These are phyloP conservation scores for Andrena trimmerana DNA, from an alignment of 2,888 invertebrate species.

Conservation along the genomic window DNA sequence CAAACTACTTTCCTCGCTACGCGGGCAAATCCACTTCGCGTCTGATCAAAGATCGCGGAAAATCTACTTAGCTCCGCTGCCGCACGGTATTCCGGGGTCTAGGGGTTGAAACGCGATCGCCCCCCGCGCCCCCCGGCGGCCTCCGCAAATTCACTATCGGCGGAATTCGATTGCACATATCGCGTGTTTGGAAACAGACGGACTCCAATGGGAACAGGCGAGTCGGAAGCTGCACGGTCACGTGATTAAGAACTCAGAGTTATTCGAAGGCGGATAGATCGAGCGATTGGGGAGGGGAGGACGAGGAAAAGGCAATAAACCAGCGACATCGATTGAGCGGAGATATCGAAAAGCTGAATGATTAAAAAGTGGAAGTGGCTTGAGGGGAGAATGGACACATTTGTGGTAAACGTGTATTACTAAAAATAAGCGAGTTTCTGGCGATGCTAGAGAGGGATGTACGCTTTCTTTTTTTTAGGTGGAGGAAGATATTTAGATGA, in stretches of 20 bases:
- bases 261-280: neutral
- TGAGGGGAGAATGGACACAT: conserved; percentile 6
- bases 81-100: neutral
- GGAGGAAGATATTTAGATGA: neutral
- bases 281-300: too few species aligned
- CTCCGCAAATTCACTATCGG: conserved; percentile 1
- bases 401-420: neutral
- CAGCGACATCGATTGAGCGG: neutral
- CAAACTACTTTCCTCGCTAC: conserved; percentile 23
- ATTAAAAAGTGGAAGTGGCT: neutral
- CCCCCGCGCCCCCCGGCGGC: too few species aligned
- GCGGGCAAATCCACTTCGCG: neutral
- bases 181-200: too few species aligned
- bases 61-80: conserved; percentile 24
- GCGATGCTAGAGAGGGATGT: neutral
- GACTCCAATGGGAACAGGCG: too few species aligned
- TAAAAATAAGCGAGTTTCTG: neutral
- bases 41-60: conserved; percentile 29
- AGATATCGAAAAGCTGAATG: neutral
- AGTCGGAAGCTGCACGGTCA: too few species aligned
- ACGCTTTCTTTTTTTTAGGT: conserved; percentile 1
- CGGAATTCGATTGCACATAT: neutral
- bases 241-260: neutral
- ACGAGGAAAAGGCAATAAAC: neutral
- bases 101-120: neutral